A percentile compares a stretch with the other conserved stretches of the same genome.
Conservation (phyloP, 1,140 invertebrate genomes). For the Drosophila takahashii region DNA sequence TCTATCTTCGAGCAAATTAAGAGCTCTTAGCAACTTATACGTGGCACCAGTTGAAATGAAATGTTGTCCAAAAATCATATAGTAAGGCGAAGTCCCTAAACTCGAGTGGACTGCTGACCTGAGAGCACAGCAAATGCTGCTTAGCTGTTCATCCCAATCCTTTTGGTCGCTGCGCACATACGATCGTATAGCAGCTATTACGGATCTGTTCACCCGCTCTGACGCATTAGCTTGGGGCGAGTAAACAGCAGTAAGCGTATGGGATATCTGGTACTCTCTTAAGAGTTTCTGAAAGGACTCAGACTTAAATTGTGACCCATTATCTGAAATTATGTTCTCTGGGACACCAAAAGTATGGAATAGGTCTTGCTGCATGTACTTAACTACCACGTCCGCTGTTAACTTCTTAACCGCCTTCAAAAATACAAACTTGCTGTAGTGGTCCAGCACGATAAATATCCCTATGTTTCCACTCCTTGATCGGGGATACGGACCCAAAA, state of each 20-base stretch:
- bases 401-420: conserved; percentile 1
- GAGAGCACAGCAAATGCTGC: conserved; percentile 4
- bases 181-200: background rate
- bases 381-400: background rate
- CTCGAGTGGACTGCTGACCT: background rate
- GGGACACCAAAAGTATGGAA: background rate
- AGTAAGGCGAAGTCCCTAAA: background rate
- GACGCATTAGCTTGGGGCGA: conserved; percentile 7
- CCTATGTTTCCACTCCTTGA: background rate
- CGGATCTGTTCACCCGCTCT: background rate
- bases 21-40: background rate
- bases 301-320: background rate
- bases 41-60: background rate
- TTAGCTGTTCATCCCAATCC: conserved; percentile 2
- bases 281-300: background rate
- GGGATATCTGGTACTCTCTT: background rate
- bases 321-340: background rate
- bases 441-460: background rate
- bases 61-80: background rate
- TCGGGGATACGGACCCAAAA: background rate
- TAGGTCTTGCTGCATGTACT: background rate
- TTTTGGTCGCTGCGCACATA: background rate
- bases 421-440: background rate
- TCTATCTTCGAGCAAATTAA: background rate
- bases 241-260: background rate